Conservation (phyloP, 2,797 vertebrate species). For the Champsocephalus gunnari region DNA sequence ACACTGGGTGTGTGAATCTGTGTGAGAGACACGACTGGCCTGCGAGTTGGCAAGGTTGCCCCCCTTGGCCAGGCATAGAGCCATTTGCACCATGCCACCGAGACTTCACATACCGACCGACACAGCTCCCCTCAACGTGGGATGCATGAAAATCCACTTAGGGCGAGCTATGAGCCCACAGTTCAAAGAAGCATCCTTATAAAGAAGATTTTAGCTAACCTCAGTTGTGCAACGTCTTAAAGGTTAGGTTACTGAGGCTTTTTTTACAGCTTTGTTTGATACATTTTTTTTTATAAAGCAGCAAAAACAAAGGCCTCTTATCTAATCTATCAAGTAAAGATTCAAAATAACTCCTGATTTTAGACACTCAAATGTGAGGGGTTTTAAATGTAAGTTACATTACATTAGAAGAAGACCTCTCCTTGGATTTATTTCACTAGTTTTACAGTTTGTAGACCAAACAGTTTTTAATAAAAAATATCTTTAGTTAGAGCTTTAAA, state of each 20-base stretch:
- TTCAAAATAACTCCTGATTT: background rate
- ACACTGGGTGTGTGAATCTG: slow-evolving; percentile 44
- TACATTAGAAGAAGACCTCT: background rate
- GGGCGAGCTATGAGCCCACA: slow-evolving; percentile 12
- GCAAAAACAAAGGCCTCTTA: background rate
- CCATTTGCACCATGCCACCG: slow-evolving; percentile 25
- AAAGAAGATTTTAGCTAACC: slow-evolving; percentile 7
- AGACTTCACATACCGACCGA: slow-evolving; percentile 34
- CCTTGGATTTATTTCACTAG: background rate
- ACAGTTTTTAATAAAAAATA: no score
- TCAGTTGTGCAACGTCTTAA: background rate
- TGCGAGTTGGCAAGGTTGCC: slow-evolving; percentile 26
- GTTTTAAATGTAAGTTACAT: background rate
- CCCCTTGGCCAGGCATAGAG: slow-evolving; percentile 18
- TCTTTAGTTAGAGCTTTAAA: background rate
- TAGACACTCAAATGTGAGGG: no score
- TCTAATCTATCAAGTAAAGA: background rate
- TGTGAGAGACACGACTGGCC: slow-evolving; percentile 15
- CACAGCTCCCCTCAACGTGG: slow-evolving; percentile 13
- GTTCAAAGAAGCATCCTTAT: background rate
- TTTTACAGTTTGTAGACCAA: no score
- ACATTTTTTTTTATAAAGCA: background rate
- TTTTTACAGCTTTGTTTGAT: background rate
- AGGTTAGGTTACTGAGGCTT: background rate
- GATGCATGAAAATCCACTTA: slow-evolving; percentile 10